Evolutionary conservation across 2,113 vertebrate species (phyloP).

Genomic region (Oostethus manadensis): DNA sequence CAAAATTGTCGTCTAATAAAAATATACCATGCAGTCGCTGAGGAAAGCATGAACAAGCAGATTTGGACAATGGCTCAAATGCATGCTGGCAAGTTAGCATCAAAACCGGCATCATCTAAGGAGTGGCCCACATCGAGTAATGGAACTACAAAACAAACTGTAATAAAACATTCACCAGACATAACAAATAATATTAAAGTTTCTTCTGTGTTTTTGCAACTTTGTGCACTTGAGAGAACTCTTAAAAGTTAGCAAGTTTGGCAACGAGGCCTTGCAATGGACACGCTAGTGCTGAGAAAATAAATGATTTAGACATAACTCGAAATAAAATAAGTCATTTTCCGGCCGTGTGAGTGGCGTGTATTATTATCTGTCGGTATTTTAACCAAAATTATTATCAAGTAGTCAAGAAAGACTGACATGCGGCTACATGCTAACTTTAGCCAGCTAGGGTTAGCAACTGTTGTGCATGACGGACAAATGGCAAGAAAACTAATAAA

Average conservation of each 20-base stretch:
- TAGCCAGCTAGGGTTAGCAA: constrained; percentile 41
- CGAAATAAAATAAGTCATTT: neutral
- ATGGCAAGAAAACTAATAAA: constrained; percentile 12
- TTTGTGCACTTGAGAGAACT: constrained; percentile 16
- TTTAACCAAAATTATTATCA: neutral
- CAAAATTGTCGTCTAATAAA: too few species aligned
- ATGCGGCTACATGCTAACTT: constrained; percentile 23
- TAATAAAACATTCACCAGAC: neutral
- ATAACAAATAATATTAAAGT: neutral
- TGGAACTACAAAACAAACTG: neutral
- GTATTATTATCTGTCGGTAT: neutral
- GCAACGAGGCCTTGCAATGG: constrained; percentile 29
- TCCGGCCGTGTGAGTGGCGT: too few species aligned
- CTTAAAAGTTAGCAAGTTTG: constrained; percentile 27
- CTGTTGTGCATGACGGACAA: constrained; percentile 35
- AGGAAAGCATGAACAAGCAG: neutral
- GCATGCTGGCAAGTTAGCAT: neutral
- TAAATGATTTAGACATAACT: fast-evolving
- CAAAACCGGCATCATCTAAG: neutral
- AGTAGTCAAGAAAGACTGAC: neutral
- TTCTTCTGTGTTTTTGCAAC: neutral
- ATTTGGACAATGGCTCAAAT: neutral
- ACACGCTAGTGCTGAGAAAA: constrained; percentile 17
- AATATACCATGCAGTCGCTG: too few species aligned
- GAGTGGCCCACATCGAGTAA: neutral